Conservation (phyloP, 2,888 invertebrate genomes). For the Carabus problematicus region DNA sequence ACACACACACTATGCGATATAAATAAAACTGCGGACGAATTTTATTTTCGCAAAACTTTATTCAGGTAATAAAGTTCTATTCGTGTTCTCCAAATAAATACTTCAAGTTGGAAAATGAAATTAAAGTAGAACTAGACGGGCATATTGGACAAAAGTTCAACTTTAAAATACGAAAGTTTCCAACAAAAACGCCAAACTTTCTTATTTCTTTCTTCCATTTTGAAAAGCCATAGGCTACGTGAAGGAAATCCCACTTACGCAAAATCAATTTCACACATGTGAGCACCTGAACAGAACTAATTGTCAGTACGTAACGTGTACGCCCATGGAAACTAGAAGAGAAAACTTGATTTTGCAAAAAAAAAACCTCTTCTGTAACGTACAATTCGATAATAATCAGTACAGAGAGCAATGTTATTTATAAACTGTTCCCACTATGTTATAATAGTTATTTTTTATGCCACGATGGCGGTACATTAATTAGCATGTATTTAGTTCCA, state of each 20-base stretch:
- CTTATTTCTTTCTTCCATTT: slow-evolving; percentile 34
- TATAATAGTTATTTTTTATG: no score
- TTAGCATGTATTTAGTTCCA: no score
- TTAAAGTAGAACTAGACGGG: slow-evolving; percentile 26
- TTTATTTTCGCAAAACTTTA: slow-evolving; percentile 21
- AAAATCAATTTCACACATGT: slow-evolving; percentile 33
- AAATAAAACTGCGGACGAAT: neutral
- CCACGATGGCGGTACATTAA: no score
- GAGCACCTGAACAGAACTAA: no score
- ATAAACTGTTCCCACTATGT: no score
- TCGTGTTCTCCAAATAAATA: slow-evolving; percentile 34
- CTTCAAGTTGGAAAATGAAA: slow-evolving; percentile 34
- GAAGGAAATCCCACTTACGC: slow-evolving; percentile 28
- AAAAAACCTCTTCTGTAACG: no score
- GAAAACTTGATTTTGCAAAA: no score
- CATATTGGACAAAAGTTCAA: slow-evolving; percentile 29
- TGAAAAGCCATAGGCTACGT: slow-evolving; percentile 24
- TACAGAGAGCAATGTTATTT: no score
- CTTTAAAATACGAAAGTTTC: slow-evolving; percentile 36
- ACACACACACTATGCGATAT: slow-evolving; percentile 2
- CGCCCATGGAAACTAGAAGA: no score
- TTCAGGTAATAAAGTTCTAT: slow-evolving; percentile 28
- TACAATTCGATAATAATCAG: no score
- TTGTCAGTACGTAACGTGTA: no score
- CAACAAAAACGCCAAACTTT: slow-evolving; percentile 33